phyloP scores from a whole-genome alignment of 2,113 vertebrate species.

The Bos taurus region DNA sequence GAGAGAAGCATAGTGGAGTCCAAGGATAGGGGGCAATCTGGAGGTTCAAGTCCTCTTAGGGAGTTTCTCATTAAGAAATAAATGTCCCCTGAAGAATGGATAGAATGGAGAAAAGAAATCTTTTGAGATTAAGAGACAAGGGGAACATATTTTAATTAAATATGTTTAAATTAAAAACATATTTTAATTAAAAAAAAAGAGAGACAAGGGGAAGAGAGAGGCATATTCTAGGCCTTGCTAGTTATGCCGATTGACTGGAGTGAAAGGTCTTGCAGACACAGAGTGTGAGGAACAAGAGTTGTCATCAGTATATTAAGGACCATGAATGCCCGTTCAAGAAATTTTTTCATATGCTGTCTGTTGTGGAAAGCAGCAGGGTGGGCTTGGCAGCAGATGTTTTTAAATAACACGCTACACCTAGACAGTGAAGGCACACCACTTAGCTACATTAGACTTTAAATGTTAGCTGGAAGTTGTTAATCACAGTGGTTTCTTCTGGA shows the following conservation, averaged over 20 bases:
- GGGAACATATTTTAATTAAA: background rate
- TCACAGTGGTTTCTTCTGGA: constrained; percentile 45
- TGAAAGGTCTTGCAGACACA: background rate
- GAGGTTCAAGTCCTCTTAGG: background rate
- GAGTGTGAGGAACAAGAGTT: background rate
- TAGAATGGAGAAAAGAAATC: background rate
- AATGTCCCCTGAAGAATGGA: background rate
- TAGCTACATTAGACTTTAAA: constrained; percentile 32
- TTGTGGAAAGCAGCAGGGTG: constrained; percentile 20
- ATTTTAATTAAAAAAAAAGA: background rate
- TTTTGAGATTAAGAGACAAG: background rate
- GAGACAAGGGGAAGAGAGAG: background rate
- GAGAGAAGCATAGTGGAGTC: background rate
- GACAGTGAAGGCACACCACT: constrained; percentile 8
- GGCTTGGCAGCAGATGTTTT: constrained; percentile 23
- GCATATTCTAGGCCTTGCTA: background rate
- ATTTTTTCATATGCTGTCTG: background rate
- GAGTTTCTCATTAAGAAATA: background rate
- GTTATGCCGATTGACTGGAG: background rate
- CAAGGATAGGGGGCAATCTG: background rate
- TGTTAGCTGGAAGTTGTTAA: constrained; percentile 34
- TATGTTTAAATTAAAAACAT: too few species aligned
- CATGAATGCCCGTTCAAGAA: background rate
- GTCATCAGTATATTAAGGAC: background rate
- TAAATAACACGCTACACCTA: constrained; percentile 40